phyloP scores from a whole-genome alignment of 1,140 invertebrate species.

The Microplitis mediator region DNA sequence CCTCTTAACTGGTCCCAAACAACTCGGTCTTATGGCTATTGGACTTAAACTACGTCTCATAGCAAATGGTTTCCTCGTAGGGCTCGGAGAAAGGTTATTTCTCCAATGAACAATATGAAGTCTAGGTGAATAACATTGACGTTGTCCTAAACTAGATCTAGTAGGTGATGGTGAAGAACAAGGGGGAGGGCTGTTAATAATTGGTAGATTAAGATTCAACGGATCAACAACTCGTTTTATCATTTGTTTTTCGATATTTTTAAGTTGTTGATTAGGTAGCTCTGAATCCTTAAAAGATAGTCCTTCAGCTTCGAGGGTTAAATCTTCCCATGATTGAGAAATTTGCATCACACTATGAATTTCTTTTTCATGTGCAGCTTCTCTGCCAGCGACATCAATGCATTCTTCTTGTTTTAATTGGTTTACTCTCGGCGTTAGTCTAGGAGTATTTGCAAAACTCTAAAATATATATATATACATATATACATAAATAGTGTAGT shows the following conservation, averaged over 20 bases:
- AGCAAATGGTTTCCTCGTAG: conserved; percentile 78
- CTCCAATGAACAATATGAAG: conserved; percentile 66
- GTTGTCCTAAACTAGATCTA: conserved; percentile 59
- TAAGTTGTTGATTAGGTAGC: conserved; percentile 50
- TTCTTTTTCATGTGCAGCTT: conserved; percentile 88
- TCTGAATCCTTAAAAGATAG: conserved; percentile 59
- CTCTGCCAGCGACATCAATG: conserved; percentile 79
- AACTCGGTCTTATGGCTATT: conserved; percentile 74
- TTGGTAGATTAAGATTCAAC: conserved; percentile 54
- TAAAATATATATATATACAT: conserved; percentile 32
- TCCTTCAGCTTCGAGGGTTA: conserved; percentile 74
- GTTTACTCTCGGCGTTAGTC: conserved; percentile 80
- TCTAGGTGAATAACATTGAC: conserved; percentile 71
- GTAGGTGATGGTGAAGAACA: conserved; percentile 75
- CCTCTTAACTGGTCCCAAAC: conserved; percentile 71
- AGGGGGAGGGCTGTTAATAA: conserved; percentile 52
- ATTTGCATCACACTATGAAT: conserved; percentile 87
- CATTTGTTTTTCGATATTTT: conserved; percentile 51
- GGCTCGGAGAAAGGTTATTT: conserved; percentile 77
- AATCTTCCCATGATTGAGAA: conserved; percentile 88
- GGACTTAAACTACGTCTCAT: conserved; percentile 82
- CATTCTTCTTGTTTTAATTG: conserved; percentile 88
- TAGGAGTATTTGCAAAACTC: conserved; percentile 65
- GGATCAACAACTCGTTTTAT: conserved; percentile 56
- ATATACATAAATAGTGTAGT: conserved; percentile 12